These are phyloP conservation scores for Lepus timidus DNA, from an alignment of 2,113 vertebrate genomes.

Conservation along the genomic window DNA sequence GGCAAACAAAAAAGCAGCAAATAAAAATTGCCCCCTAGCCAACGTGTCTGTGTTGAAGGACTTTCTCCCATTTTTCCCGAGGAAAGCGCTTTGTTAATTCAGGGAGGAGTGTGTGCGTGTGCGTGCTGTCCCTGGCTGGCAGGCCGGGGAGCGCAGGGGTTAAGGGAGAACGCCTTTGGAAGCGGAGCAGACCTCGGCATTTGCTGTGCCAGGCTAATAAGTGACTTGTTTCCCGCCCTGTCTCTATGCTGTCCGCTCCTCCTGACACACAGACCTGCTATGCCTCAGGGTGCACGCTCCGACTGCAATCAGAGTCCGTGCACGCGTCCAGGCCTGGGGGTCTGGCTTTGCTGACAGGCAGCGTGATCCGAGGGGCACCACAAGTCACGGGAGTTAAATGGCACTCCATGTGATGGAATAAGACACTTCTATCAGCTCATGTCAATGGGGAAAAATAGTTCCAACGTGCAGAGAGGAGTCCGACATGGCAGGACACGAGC, in stretches of 20 bases:
- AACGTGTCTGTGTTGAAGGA: slow-evolving; percentile 28
- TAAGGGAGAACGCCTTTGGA: slow-evolving; percentile 54
- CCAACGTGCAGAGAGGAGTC: slow-evolving; percentile 40
- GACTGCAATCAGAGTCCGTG: slow-evolving; percentile 45
- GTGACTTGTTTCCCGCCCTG: slow-evolving; percentile 53
- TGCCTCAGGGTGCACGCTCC: neutral
- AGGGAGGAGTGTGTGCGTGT: neutral
- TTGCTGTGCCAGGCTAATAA: slow-evolving; percentile 39
- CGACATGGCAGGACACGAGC: slow-evolving; percentile 23
- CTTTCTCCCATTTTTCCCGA: slow-evolving; percentile 7
- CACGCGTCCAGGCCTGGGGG: neutral
- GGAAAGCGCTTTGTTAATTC: slow-evolving; percentile 13
- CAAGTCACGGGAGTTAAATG: slow-evolving; percentile 63
- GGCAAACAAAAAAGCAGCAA: slow-evolving; percentile 7
- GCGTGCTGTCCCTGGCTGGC: neutral
- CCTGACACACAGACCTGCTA: slow-evolving; percentile 31
- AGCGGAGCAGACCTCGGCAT: slow-evolving; percentile 15
- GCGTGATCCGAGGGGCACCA: slow-evolving; percentile 31
- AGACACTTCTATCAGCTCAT: slow-evolving; percentile 46
- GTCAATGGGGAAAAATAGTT: slow-evolving; percentile 49
- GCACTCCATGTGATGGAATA: slow-evolving; percentile 24
- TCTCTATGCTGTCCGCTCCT: neutral
- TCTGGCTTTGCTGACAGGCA: slow-evolving; percentile 60
- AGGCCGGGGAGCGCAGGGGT: neutral
- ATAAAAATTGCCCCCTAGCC: slow-evolving; percentile 36